Base-by-base conservation (phyloP, 2,888 invertebrate genomes). In the Cancer borealis region DNA sequence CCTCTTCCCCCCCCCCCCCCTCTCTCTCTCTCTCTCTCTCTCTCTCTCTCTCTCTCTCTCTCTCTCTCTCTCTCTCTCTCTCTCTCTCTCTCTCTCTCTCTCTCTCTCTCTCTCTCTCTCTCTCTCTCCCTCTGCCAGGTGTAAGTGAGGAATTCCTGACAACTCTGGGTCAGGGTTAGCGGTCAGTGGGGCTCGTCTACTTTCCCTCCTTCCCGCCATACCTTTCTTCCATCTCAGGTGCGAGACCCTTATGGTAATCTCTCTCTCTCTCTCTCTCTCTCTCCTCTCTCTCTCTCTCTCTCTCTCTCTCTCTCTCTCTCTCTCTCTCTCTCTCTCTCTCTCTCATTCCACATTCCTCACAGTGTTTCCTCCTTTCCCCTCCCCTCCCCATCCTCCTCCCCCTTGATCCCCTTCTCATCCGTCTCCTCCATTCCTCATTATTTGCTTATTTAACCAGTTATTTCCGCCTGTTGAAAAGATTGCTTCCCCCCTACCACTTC, bases 191-290 rank as follows among this genome's bases (percentile, higher is more conserved):
- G n/a, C 66, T 66, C n/a, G 4, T 21, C 66, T 66, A 66, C 66
- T 66, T 66, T 66, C 66, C 66, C 66, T 66, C 66, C 66, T 66
- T 66, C n/a, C n/a, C 66, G n/a, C 4, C n/a, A 4, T n/a, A 4
- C n/a, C 66, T 66, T 6, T n/a, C 66, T n/a, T 66, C n/a, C n/a
- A 21, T 66, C n/a, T 39, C 1, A 39, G 39, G 39, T 66, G 3
- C 66, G 21, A 6, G n/a, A 6, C 66, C 21, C 3, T 54, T 66
- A 66, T 21, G n/a, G n/a, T 21, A 66, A 21, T n/a, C 66, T 79
- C 79, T 79, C 79, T 79, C 79, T 79, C 79, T 79, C 79, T 79
- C 79, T 79, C 79, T 79, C 79, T 79, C 79, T 66, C 79, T 79
- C 79, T 79, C 79, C 79, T 79, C 79, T 79, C 79, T 66, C 79